These are phyloP conservation scores for Potamarius usumacintae DNA, from an alignment of 2,113 vertebrate species.

Conservation along the genomic window DNA sequence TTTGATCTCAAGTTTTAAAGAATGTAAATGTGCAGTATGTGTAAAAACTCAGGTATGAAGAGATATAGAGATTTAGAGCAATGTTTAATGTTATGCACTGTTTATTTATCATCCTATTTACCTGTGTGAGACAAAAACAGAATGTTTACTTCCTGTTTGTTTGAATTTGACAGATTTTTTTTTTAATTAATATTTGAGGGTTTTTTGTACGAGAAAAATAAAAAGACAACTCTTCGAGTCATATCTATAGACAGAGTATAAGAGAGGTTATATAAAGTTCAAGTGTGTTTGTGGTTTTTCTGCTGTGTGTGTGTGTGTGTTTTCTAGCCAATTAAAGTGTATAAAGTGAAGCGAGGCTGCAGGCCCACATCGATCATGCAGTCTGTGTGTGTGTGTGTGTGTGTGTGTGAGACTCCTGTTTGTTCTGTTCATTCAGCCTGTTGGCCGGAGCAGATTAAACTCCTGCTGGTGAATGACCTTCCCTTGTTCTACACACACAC, in stretches of 20 bases:
- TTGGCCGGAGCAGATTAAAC: conserved; percentile 32
- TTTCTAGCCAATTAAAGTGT: conserved; percentile 25
- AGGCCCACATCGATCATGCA: conserved; percentile 25
- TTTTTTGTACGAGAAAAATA: conserved; percentile 7
- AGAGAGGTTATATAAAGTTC: neutral
- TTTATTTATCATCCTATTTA: conserved; percentile 20
- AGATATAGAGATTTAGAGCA: neutral
- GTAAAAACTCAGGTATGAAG: neutral
- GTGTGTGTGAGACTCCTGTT: neutral
- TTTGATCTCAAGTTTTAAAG: neutral
- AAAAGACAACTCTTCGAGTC: neutral
- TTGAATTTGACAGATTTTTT: neutral
- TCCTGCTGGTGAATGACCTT: conserved; percentile 19
- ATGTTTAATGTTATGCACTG: neutral
- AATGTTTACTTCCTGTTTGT: conserved; percentile 33
- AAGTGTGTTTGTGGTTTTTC: neutral
- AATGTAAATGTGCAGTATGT: neutral
- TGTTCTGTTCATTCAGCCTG: conserved; percentile 45
- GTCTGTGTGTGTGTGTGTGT: conserved; percentile 9
- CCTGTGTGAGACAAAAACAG: neutral
- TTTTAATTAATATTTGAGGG: neutral
- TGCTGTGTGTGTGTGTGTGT: neutral
- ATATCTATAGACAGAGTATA: neutral
- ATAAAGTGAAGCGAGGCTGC: conserved; percentile 21
- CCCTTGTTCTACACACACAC: neutral